Evolutionary conservation across 2,888 invertebrate genomes (phyloP).

Genomic region (Ctenicera cuprea): DNA sequence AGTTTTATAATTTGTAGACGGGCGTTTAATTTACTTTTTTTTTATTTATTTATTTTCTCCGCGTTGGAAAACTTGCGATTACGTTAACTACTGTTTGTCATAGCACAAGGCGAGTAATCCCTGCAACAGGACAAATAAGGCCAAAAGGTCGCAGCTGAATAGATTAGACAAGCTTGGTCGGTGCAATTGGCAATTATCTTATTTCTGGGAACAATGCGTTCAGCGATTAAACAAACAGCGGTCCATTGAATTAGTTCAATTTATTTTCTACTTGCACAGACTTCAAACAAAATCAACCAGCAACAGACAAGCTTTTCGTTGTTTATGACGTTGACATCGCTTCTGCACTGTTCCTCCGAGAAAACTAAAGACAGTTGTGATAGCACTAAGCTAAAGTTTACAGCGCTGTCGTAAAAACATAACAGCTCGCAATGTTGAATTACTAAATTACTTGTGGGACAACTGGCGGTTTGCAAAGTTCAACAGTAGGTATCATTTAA

Average conservation of each 20-base stretch:
- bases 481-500: slow-evolving; percentile 39
- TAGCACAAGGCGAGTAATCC: slow-evolving; percentile 30
- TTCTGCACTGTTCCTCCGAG: slow-evolving; percentile 16
- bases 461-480: slow-evolving; percentile 47
- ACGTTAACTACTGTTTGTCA: slow-evolving; percentile 34
- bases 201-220: slow-evolving; percentile 49
- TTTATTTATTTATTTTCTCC: slow-evolving; percentile 29
- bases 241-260: slow-evolving; percentile 40
- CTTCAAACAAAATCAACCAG: slow-evolving; percentile 20
- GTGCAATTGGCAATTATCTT: slow-evolving; percentile 52
- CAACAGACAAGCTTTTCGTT: slow-evolving; percentile 23
- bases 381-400: slow-evolving; percentile 38
- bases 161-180: slow-evolving; percentile 43
- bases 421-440: slow-evolving; percentile 42
- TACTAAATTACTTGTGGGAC: slow-evolving; percentile 46
- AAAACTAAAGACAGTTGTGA: slow-evolving; percentile 40
- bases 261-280: slow-evolving; percentile 35
- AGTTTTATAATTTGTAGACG: slow-evolving; percentile 45
- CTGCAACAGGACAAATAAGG: slow-evolving; percentile 41
- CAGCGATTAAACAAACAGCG: slow-evolving; percentile 39
- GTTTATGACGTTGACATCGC: slow-evolving; percentile 34
- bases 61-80: slow-evolving; percentile 35
- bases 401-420: slow-evolving; percentile 45
- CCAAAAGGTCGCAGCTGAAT: slow-evolving; percentile 41
- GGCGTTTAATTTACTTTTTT: slow-evolving; percentile 43